These are phyloP conservation scores for Ptychobarbus kaznakovi DNA, from an alignment of 2,797 vertebrate genomes.

Conservation along the genomic window DNA sequence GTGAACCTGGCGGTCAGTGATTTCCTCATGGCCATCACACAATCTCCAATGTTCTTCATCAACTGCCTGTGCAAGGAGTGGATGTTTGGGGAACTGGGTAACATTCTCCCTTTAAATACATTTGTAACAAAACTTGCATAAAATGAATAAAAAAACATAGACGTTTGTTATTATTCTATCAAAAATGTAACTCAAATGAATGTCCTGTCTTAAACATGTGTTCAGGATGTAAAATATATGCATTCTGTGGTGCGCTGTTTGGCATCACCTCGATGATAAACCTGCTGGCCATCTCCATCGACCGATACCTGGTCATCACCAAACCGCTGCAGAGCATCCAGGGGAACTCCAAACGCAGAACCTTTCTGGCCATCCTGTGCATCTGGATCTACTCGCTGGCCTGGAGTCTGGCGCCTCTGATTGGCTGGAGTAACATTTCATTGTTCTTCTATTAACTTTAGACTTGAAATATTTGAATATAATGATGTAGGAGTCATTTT, in stretches of 20 bases:
- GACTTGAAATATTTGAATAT: not conserved
- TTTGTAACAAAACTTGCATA: not conserved
- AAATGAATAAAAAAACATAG: not conserved
- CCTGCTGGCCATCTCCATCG: conserved; percentile 90
- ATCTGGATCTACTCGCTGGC: conserved; percentile 92
- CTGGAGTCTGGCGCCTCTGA: conserved; percentile 93
- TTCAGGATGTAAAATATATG: conserved; percentile 88
- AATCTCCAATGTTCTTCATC: conserved; percentile 91
- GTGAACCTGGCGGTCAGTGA: conserved; percentile 91
- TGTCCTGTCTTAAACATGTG: not conserved
- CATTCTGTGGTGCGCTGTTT: conserved; percentile 93
- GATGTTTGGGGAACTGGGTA: conserved; percentile 92
- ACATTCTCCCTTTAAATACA: not conserved
- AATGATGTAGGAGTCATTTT: not conserved
- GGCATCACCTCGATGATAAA: conserved; percentile 95
- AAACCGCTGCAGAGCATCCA: conserved; percentile 85
- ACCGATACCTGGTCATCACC: conserved; percentile 94
- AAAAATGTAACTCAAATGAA: not conserved
- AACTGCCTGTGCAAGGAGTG: conserved; percentile 90
- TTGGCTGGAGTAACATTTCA: conserved; percentile 90
- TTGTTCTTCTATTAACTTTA: not conserved
- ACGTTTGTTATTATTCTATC: not conserved
- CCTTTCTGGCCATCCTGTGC: conserved; percentile 80
- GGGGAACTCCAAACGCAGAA: conserved; percentile 83
- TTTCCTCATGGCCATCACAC: conserved; percentile 92